phyloP scores from a whole-genome alignment of 2,797 vertebrate species.

The Anabas testudineus region DNA sequence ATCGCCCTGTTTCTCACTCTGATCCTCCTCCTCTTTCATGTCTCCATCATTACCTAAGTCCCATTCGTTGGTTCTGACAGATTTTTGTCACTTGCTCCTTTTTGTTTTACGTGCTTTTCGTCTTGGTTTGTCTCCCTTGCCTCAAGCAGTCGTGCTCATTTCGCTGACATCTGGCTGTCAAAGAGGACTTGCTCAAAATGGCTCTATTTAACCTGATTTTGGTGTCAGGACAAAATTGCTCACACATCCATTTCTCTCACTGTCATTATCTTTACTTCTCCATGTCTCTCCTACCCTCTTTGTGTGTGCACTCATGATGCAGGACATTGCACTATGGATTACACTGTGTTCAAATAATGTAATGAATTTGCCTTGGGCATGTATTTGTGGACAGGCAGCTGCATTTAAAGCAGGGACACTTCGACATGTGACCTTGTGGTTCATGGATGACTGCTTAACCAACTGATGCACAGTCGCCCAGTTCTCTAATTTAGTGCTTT shows the following conservation, averaged over 20 bases:
- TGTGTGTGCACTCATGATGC: not conserved
- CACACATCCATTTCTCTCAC: not conserved
- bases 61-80: constrained; percentile 2
- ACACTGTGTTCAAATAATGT: no score
- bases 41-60: constrained; percentile 1
- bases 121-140: not conserved
- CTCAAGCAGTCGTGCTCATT: constrained; percentile 15
- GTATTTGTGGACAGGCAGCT: no score
- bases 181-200: constrained; percentile 17
- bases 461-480: no score
- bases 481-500: no score
- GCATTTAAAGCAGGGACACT: no score
- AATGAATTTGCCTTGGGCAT: no score
- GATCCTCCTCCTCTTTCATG: constrained; percentile 14
- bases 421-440: no score
- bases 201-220: constrained; percentile 38
- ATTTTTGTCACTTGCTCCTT: not conserved
- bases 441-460: no score
- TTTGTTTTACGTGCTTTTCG: not conserved
- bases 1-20: constrained; percentile 21
- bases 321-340: not conserved
- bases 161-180: constrained; percentile 26
- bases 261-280: constrained; percentile 20
- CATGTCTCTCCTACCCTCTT: not conserved
- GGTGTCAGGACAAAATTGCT: constrained; percentile 31